Conservation (phyloP, 2,113 vertebrate genomes). For the Xiphophorus hellerii region DNA sequence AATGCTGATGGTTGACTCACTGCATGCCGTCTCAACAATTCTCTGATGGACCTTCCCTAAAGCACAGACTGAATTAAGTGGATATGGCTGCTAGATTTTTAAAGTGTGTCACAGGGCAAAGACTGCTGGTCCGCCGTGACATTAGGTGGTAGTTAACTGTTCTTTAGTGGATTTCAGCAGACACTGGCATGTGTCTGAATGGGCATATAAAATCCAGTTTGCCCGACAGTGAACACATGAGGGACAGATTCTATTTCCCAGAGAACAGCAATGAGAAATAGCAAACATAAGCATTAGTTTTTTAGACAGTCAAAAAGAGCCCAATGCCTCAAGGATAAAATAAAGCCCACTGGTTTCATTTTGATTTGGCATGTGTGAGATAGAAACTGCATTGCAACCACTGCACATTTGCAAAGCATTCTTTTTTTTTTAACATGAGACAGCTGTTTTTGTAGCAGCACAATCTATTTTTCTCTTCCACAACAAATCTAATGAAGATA, state of each 20-base stretch:
- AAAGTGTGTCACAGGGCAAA: slow-evolving; percentile 60
- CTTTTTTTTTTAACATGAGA: slow-evolving; percentile 2
- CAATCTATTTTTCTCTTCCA: too few species aligned
- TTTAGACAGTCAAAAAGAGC: slow-evolving; percentile 61
- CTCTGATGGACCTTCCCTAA: slow-evolving; percentile 77
- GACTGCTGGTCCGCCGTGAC: slow-evolving; percentile 59
- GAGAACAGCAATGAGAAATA: slow-evolving; percentile 56
- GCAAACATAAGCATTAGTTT: slow-evolving; percentile 56
- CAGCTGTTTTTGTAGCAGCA: too few species aligned
- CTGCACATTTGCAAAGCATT: slow-evolving; percentile 34
- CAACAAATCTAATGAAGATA: too few species aligned
- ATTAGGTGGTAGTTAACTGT: slow-evolving; percentile 68
- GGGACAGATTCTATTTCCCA: slow-evolving; percentile 56
- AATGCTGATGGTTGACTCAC: slow-evolving; percentile 80
- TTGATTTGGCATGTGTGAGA: slow-evolving; percentile 32
- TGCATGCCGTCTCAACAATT: slow-evolving; percentile 72
- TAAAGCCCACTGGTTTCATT: slow-evolving; percentile 19
- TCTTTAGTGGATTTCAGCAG: slow-evolving; percentile 58
- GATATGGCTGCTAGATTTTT: slow-evolving; percentile 68
- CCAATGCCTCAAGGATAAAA: slow-evolving; percentile 36
- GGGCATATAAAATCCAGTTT: slow-evolving; percentile 65
- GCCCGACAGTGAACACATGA: slow-evolving; percentile 39
- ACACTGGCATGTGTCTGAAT: slow-evolving; percentile 63
- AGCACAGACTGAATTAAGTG: slow-evolving; percentile 82
- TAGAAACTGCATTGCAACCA: slow-evolving; percentile 22